Evolutionary conservation across 2,797 vertebrate species (phyloP).

Genomic region (Clarias laeviceps): DNA sequence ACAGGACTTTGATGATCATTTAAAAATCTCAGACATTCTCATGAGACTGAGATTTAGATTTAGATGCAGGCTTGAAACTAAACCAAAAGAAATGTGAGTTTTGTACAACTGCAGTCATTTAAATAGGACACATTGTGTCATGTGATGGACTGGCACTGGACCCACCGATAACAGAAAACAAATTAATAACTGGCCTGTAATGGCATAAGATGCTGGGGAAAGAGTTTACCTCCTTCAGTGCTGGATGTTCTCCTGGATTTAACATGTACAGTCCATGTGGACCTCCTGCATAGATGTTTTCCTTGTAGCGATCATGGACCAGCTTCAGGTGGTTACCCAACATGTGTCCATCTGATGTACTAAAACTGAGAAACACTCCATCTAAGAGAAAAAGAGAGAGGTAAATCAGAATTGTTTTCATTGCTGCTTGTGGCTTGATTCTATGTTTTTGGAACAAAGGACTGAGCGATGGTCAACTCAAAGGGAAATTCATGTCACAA

Average conservation of each 20-base stretch:
- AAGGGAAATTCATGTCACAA: not conserved
- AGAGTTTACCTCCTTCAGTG: not conserved
- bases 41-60: no score
- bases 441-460: not conserved
- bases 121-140: no score
- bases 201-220: not conserved
- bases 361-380: not conserved
- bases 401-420: not conserved
- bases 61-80: no score
- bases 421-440: not conserved
- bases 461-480: not conserved
- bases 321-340: not conserved
- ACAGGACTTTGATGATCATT: no score
- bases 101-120: no score
- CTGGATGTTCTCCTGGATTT: not conserved
- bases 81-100: no score
- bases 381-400: not conserved
- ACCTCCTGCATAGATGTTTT: constrained; percentile 16
- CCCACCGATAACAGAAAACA: no score
- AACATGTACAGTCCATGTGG: constrained; percentile 13
- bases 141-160: no score
- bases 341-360: not conserved
- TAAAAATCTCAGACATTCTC: no score
- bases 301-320: not conserved
- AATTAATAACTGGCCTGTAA: no score